Conservation (phyloP, 2,797 vertebrate species). For the Hybognathus amarus region DNA sequence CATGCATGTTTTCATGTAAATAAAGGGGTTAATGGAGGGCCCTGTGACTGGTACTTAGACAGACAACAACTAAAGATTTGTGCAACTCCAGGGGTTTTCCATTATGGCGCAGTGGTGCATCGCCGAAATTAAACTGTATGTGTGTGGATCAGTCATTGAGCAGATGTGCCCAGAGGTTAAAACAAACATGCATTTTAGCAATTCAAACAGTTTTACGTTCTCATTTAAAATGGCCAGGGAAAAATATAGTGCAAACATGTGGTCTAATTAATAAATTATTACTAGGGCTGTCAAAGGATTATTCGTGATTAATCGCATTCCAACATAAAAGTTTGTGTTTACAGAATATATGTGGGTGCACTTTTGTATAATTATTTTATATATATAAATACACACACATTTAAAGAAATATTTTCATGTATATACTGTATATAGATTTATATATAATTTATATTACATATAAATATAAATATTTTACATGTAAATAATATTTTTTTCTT, state of each 20-base stretch:
- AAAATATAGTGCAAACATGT: constrained; percentile 3
- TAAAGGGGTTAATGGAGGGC: constrained; percentile 30
- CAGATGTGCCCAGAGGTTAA: constrained; percentile 15
- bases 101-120: constrained; percentile 6
- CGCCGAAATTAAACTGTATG: constrained; percentile 10
- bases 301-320: too few species aligned
- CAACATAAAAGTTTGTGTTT: too few species aligned
- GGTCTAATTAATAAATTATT: constrained; percentile 1
- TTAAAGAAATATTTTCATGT: too few species aligned
- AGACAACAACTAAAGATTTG: constrained; percentile 20
- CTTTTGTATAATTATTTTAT: too few species aligned
- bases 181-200: neutral
- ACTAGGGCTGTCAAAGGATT: neutral
- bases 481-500: too few species aligned
- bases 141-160: constrained; percentile 20
- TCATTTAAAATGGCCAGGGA: neutral
- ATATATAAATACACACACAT: too few species aligned
- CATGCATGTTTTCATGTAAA: constrained; percentile 1
- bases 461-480: too few species aligned
- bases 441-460: too few species aligned
- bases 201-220: neutral
- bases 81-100: constrained; percentile 27
- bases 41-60: constrained; percentile 8
- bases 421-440: too few species aligned
- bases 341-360: too few species aligned